phyloP scores from a whole-genome alignment of 2,113 vertebrate genomes.

The Cyprinodon variegatus region DNA sequence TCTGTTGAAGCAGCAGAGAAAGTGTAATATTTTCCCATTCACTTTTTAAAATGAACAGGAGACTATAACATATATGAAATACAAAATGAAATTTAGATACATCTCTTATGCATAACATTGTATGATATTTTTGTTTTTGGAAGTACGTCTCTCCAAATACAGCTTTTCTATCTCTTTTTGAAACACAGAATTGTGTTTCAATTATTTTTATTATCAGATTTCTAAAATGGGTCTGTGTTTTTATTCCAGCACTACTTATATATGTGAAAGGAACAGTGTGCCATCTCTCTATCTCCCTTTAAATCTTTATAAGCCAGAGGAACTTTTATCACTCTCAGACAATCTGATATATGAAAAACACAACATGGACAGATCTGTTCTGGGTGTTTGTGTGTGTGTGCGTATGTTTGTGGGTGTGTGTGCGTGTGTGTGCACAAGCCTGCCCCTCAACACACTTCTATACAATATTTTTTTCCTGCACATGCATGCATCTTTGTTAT shows the following conservation, averaged over 20 bases:
- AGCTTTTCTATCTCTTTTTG: neutral
- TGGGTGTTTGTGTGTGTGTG: constrained; percentile 1
- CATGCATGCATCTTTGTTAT: neutral
- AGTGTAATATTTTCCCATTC: neutral
- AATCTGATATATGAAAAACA: constrained; percentile 18
- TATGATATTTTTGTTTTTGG: neutral
- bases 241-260: neutral
- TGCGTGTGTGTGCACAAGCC: constrained; percentile 1
- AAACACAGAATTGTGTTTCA: neutral
- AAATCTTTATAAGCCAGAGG: constrained; percentile 23
- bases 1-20: neutral
- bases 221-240: neutral
- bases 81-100: neutral
- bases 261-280: constrained; percentile 1
- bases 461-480: constrained; percentile 6
- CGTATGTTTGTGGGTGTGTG: neutral
- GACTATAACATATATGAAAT: no score
- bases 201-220: neutral
- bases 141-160: accelerated
- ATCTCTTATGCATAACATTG: neutral
- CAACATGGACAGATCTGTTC: constrained; percentile 10
- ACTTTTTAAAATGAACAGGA: neutral
- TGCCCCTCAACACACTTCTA: constrained; percentile 2
- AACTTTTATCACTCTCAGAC: constrained; percentile 35
- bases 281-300: constrained; percentile 6